A percentile compares a stretch with the other conserved stretches of the same genome.
These are phyloP conservation scores for Caenorhabditis panamensis DNA, from an alignment of 2,888 invertebrate genomes.

Conservation along the genomic window DNA sequence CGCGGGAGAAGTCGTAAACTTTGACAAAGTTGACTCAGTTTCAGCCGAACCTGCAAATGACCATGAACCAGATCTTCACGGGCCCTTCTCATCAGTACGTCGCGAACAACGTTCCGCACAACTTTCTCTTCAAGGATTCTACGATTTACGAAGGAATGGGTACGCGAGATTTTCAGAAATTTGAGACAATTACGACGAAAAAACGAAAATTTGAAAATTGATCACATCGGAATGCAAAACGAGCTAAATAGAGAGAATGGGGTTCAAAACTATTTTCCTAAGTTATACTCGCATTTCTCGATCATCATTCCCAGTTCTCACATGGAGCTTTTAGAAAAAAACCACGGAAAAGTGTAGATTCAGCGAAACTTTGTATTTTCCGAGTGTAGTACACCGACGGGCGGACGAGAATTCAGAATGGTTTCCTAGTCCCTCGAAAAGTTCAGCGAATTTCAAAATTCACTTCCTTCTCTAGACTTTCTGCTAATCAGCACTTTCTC, in stretches of 20 bases:
- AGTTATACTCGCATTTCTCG: too few species aligned
- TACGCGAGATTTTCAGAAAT: constrained; percentile 8
- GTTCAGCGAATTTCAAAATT: constrained; percentile 8
- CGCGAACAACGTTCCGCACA: constrained; percentile 23
- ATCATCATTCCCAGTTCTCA: too few species aligned
- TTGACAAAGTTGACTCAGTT: too few species aligned
- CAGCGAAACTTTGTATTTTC: neutral
- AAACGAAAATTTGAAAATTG: neutral
- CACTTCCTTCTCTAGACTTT: neutral
- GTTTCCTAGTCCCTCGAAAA: constrained; percentile 3
- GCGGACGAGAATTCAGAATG: neutral
- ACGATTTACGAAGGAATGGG: constrained; percentile 59
- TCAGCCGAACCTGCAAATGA: constrained; percentile 39
- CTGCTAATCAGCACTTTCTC: neutral
- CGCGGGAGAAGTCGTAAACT: too few species aligned
- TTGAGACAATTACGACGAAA: neutral
- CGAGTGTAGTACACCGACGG: neutral
- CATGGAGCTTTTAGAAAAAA: too few species aligned
- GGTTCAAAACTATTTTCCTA: too few species aligned
- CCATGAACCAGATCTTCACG: constrained; percentile 38
- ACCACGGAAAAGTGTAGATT: neutral
- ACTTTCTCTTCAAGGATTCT: constrained; percentile 41
- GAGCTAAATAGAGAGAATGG: too few species aligned
- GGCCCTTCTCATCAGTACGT: constrained; percentile 37
- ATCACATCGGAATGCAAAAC: constrained; percentile 6